Evolutionary conservation across 2,888 invertebrate species (phyloP), one percentile per base, ranked within the genome.

Genomic region (Ligdia adustata): DNA sequence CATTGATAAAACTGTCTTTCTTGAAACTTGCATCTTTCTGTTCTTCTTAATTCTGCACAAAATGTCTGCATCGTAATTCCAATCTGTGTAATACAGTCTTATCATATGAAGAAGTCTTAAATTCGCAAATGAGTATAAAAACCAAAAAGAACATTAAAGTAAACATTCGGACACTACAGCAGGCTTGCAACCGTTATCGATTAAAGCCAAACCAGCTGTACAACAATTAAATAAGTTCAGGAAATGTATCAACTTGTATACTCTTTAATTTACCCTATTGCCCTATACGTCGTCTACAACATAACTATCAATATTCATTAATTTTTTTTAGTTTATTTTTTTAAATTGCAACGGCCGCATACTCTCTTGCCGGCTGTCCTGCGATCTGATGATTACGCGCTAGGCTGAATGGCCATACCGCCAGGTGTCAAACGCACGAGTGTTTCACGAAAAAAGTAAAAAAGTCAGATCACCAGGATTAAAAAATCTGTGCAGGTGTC

Each of bases 401-500:
- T 80, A 77, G 79, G 71, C 75, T 57, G 71, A 71, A 77, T 72
- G 63, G 75, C 84, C 87, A 86, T 87, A 76, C 72, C 62, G 76
- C 86, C 88, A 87, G 88, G 86, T 89, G 88, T 76, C 81, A 75
- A 63, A 63, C 63, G 45, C n/a, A n/a, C 68, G 64, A 68, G 59
- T 66, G 69, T 76, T 77, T 78, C 60, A 70, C 66, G 74, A 76
- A 81, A 79, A 78, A 69, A 65, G 70, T 72, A 79, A 80, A 82
- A 81, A 75, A 65, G 65, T 54, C 74, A 75, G 75, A 80, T 79
- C 72, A 69, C 72, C 73, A 69, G 72, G 65, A 75, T 48, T 81
- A 84, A 86, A 85, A 87, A 88, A 88, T 88, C 89, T 72, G 71
- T 82, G 87, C 88, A 89, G 88, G 86, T 88, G 88, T 62, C 63